Evolutionary conservation across 2,113 vertebrate species (phyloP).

Genomic region (Lamprotornis superbus): DNA sequence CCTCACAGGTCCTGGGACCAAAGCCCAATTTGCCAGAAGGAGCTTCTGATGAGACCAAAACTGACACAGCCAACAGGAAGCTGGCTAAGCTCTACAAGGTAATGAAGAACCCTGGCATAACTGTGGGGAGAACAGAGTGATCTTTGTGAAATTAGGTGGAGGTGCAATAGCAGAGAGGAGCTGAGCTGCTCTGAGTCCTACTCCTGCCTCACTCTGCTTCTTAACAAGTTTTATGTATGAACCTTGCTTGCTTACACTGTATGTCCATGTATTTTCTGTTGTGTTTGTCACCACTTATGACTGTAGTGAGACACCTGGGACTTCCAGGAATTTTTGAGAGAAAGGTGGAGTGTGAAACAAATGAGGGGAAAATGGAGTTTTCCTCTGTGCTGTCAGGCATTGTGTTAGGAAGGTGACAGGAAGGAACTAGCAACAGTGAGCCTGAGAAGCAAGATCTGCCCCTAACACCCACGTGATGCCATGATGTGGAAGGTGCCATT

Average conservation of each 20-base stretch:
- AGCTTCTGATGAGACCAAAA: constrained; percentile 75
- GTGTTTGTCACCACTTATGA: background rate
- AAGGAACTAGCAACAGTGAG: background rate
- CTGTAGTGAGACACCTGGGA: background rate
- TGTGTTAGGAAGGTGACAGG: background rate
- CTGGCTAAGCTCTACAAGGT: constrained; percentile 98
- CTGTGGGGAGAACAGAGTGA: background rate
- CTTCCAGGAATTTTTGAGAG: background rate
- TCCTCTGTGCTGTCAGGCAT: background rate
- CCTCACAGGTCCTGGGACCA: constrained; percentile 84
- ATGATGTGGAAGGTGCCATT: background rate
- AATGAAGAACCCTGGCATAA: background rate
- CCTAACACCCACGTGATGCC: background rate
- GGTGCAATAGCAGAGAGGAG: background rate
- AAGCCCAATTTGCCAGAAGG: constrained; percentile 87
- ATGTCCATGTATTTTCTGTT: background rate
- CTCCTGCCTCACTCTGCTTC: background rate
- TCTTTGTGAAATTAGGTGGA: background rate
- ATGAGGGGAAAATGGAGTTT: background rate
- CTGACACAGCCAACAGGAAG: constrained; percentile 86
- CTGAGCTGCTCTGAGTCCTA: background rate
- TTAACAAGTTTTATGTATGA: background rate
- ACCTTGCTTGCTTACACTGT: background rate
- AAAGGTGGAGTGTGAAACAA: background rate
- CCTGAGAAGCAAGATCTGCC: background rate